Evolutionary conservation across 2,888 invertebrate genomes (phyloP).

Genomic region (Deroplatys truncata): DNA sequence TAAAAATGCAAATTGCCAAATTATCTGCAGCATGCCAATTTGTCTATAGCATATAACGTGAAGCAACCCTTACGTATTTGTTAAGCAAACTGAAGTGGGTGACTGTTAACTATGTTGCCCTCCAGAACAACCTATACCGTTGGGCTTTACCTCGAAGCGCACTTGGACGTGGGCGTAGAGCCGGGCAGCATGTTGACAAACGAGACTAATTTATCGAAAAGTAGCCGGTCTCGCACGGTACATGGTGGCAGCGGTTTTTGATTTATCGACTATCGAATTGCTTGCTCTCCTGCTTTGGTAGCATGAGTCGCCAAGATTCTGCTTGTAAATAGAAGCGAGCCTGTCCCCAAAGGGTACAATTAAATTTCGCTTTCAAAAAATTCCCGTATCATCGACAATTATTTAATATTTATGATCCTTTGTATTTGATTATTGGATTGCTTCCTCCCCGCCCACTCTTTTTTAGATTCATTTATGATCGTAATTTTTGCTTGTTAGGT

Average conservation of each 20-base stretch:
- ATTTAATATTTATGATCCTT: constrained; percentile 10
- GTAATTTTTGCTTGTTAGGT: background rate
- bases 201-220: background rate
- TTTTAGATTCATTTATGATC: background rate
- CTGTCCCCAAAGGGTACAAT: constrained; percentile 4
- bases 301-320: background rate
- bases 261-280: constrained; percentile 5
- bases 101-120: too few relatives aligned
- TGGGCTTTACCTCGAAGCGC: background rate
- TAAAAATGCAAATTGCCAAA: too few relatives aligned
- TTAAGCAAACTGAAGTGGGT: too few relatives aligned
- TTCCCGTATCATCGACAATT: constrained; percentile 1
- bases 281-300: background rate
- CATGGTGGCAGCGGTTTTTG: background rate
- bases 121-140: too few relatives aligned
- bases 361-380: constrained; percentile 1
- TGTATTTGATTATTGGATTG: background rate
- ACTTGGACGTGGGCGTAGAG: background rate
- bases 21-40: too few relatives aligned
- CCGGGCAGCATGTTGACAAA: background rate
- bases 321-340: background rate
- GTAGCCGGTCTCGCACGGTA: background rate
- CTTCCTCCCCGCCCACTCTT: background rate
- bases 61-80: too few relatives aligned
- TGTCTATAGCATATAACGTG: too few relatives aligned